Evolutionary conservation across 2,888 invertebrate genomes (phyloP).

Genomic region (Leucophora obtusa): DNA sequence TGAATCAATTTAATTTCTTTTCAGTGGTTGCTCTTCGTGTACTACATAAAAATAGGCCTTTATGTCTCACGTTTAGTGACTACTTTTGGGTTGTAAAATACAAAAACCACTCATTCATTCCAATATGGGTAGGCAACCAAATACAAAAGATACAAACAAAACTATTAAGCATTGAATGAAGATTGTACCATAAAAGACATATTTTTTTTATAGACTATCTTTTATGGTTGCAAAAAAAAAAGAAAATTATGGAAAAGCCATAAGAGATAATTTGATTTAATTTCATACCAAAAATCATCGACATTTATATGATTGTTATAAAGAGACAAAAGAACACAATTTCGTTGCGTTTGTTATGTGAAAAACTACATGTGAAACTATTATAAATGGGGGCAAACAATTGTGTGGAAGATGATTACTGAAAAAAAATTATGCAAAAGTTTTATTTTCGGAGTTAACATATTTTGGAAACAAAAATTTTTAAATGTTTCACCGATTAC

Average conservation of each 20-base stretch:
- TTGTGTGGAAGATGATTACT: background rate
- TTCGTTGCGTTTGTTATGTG: too few relatives aligned
- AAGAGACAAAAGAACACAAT: background rate
- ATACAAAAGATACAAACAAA: background rate
- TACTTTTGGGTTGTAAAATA: slow-evolving; percentile 21
- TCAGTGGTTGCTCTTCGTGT: background rate
- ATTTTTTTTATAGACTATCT: background rate
- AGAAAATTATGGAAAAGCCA: slow-evolving; percentile 17
- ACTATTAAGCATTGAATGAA: slow-evolving; percentile 11
- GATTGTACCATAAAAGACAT: background rate
- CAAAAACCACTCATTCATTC: background rate
- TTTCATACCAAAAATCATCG: slow-evolving; percentile 2
- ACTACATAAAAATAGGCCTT: slow-evolving; percentile 30
- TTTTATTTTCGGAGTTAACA: background rate
- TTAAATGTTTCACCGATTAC: too few relatives aligned
- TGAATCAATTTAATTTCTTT: slow-evolving; percentile 30
- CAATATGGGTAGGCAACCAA: slow-evolving; percentile 1
- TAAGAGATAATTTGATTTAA: slow-evolving; percentile 18
- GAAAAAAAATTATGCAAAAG: background rate
- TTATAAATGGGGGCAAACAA: background rate
- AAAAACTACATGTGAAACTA: background rate
- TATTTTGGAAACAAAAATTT: background rate
- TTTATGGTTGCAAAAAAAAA: slow-evolving; percentile 7
- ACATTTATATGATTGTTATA: background rate
- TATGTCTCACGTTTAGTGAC: slow-evolving; percentile 29